Percentiles rank a stretch among this genome's conserved stretches.
phyloP scores from a whole-genome alignment of 1,140 invertebrate species.

The Nebria ingens region DNA sequence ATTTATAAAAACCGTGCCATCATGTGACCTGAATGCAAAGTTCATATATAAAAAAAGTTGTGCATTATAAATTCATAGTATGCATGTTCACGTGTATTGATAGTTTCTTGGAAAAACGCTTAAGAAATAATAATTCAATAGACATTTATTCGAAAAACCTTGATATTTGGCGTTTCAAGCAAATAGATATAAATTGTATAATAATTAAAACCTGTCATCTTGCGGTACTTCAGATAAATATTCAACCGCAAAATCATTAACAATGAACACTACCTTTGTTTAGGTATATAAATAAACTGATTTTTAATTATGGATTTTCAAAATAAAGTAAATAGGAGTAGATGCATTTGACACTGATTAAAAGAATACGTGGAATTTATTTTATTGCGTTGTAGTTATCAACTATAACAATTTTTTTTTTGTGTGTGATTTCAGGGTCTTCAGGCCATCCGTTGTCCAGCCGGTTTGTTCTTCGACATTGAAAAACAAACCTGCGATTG shows the following conservation, averaged over 20 bases:
- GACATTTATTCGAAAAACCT: slow-evolving; percentile 1
- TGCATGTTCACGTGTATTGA: background rate
- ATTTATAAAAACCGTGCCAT: too few relatives aligned
- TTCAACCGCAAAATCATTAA: too few relatives aligned
- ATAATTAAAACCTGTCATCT: background rate
- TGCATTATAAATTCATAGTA: background rate
- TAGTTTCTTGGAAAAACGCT: background rate
- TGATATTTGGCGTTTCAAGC: background rate
- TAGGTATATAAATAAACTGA: too few relatives aligned
- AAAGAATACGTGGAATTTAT: too few relatives aligned
- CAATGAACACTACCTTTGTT: too few relatives aligned
- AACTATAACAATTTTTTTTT: too few relatives aligned
- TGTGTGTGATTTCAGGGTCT: slow-evolving; percentile 51
- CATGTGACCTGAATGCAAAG: background rate
- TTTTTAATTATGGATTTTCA: too few relatives aligned
- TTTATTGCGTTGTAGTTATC: too few relatives aligned
- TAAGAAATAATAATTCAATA: background rate
- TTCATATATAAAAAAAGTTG: background rate
- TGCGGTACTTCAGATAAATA: too few relatives aligned
- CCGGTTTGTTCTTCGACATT: slow-evolving; percentile 88
- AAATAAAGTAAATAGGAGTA: too few relatives aligned
- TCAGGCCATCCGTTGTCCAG: slow-evolving; percentile 85
- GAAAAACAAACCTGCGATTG: slow-evolving; percentile 94
- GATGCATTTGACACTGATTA: too few relatives aligned
- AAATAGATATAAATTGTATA: background rate